Evolutionary conservation across 2,797 vertebrate genomes (phyloP).

Genomic region (Esox masquinongy): DNA sequence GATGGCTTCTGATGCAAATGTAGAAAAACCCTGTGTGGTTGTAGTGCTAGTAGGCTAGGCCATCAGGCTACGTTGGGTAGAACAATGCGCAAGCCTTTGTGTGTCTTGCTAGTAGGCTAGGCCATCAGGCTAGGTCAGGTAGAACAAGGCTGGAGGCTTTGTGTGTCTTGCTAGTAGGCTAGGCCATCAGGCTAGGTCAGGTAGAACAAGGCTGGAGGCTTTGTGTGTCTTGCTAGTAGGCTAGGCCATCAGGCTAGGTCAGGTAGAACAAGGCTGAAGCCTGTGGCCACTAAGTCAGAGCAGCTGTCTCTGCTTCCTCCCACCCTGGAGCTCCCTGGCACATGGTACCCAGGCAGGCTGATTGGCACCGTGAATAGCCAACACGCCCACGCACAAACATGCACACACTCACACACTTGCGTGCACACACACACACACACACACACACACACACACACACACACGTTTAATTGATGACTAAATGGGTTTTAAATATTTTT

Average conservation of each 20-base stretch:
- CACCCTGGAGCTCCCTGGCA: constrained; percentile 53
- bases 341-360: constrained; percentile 37
- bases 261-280: constrained; percentile 46
- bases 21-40: too few species aligned
- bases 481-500: too few species aligned
- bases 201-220: too few species aligned
- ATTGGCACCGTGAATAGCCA: constrained; percentile 65
- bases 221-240: not conserved
- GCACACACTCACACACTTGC: too few species aligned
- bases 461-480: not conserved
- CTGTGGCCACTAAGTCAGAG: constrained; percentile 45
- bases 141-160: too few species aligned
- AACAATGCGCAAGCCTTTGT: too few species aligned
- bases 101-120: too few species aligned
- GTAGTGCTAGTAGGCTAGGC: too few species aligned
- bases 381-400: constrained; percentile 58
- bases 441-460: not conserved
- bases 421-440: not conserved
- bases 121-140: too few species aligned
- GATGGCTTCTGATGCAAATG: too few species aligned
- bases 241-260: not conserved
- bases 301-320: constrained; percentile 63
- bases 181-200: not conserved
- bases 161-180: not conserved
- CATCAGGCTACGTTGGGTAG: too few species aligned